Evolutionary conservation across 2,113 vertebrate genomes (phyloP), one percentile per base, ranked within the genome.

Genomic region (Acanthochromis polyacanthus): DNA sequence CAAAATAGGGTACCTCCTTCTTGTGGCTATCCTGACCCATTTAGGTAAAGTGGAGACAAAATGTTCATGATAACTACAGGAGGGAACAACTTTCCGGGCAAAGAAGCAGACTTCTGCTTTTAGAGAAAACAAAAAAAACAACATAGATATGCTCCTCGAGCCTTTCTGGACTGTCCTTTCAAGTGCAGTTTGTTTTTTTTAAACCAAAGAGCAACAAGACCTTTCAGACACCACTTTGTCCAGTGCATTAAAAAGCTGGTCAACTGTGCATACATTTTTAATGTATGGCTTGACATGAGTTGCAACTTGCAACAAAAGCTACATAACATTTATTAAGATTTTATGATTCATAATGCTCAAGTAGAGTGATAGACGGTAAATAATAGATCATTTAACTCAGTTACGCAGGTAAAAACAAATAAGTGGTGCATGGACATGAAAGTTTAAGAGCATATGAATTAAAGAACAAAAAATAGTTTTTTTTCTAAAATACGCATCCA

Each of bases 21-120:
- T 71, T 77, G 80, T 88, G 84, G 80, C 62, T 83, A 82, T 82
- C 82, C 77, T 91, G 90, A 86, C 89, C 89, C 66, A 87, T 80
- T 90, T 91, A 89, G 63, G 28, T 9, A 52, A 66, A 80, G 75
- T 56, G 62, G 63, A 64, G 55, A 74, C 32, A 36, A 36, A 70
- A 72, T 59, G 23, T 65, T 53, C 75, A 32, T 45, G 9, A 53
- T 71, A 71, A 40, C 71, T 22, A 20, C 50, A 78, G 66, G 40
- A 71, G 59, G 10, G 60, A 67, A 69, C 48, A 48, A 48, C 51
- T 69, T 78, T 1, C 7, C 14, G 60, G 56, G 32, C 32, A 66
- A 60, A 78, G 57, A 70, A 55, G 19, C 20, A 30, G 50, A 45
- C 0, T 71, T 69, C 78, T 52, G 45, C 46, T 75, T 82, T 87